Conservation (phyloP, 1,140 invertebrate species). For the Manduca sexta region DNA sequence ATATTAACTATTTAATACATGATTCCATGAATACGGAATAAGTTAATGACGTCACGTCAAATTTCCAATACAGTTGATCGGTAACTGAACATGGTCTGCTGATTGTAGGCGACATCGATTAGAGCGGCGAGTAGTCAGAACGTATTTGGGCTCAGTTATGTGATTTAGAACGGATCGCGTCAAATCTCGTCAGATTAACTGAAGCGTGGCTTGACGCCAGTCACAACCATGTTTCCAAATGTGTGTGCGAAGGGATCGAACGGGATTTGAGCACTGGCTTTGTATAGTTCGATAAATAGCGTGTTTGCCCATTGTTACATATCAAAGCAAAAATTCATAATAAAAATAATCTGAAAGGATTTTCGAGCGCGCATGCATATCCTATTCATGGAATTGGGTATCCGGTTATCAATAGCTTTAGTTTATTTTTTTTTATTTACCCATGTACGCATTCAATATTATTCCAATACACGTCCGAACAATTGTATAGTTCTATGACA, state of each 20-base stretch:
- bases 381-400: neutral
- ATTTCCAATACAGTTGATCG: no score
- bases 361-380: neutral
- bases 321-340: constrained; percentile 4
- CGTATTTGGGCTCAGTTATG: constrained; percentile 16
- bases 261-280: constrained; percentile 19
- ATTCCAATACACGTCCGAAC: no score
- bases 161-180: constrained; percentile 19
- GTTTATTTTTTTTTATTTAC: no score
- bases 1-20: no score
- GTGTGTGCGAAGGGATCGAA: constrained; percentile 21
- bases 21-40: no score
- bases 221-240: constrained; percentile 26
- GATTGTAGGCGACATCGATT: constrained; percentile 1
- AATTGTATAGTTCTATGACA: no score
- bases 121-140: constrained; percentile 10
- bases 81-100: no score
- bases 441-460: no score
- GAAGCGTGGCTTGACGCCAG: constrained; percentile 19
- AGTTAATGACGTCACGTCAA: no score
- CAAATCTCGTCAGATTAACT: constrained; percentile 27
- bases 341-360: neutral
- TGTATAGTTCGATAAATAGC: constrained; percentile 10
- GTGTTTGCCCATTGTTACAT: constrained; percentile 6
- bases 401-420: neutral